A percentile compares a stretch with the other conserved stretches of the same genome.
These are phyloP conservation scores for Drepana arcuata DNA, from an alignment of 1,140 invertebrate species.

Conservation along the genomic window DNA sequence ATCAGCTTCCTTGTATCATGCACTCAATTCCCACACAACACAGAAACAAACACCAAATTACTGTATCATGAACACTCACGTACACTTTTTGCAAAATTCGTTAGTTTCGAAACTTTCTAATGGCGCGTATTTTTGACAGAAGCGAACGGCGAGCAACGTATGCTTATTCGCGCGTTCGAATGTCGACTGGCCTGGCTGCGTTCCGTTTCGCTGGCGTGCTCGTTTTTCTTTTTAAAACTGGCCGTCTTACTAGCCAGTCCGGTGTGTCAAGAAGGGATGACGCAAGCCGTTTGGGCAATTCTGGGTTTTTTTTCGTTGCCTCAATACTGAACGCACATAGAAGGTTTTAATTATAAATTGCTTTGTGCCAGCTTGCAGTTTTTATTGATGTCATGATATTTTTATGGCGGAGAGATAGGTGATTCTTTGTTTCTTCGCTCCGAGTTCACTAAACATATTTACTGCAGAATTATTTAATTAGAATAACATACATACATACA, in stretches of 20 bases:
- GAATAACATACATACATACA: no score
- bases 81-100: no score
- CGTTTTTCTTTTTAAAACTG: slow-evolving; percentile 26
- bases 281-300: slow-evolving; percentile 59
- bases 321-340: no score
- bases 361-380: no score
- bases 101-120: slow-evolving; percentile 37
- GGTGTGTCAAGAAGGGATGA: slow-evolving; percentile 43
- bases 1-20: slow-evolving; percentile 35
- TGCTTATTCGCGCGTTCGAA: slow-evolving; percentile 27
- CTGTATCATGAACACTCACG: slow-evolving; percentile 33
- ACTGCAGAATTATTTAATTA: no score
- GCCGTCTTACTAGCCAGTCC: slow-evolving; percentile 24
- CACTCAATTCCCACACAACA: slow-evolving; percentile 38
- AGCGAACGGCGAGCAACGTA: slow-evolving; percentile 24
- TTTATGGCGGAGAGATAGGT: no score
- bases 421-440: no score
- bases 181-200: slow-evolving; percentile 35
- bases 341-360: no score
- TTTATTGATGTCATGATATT: no score
- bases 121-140: slow-evolving; percentile 27
- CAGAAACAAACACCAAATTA: slow-evolving; percentile 30
- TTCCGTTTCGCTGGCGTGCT: slow-evolving; percentile 22
- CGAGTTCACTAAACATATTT: no score
- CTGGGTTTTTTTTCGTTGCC: slow-evolving; percentile 50